Percentiles rank a stretch among this genome's conserved stretches.
Conservation (phyloP, 2,888 invertebrate genomes). For the Girardia tigrina region DNA sequence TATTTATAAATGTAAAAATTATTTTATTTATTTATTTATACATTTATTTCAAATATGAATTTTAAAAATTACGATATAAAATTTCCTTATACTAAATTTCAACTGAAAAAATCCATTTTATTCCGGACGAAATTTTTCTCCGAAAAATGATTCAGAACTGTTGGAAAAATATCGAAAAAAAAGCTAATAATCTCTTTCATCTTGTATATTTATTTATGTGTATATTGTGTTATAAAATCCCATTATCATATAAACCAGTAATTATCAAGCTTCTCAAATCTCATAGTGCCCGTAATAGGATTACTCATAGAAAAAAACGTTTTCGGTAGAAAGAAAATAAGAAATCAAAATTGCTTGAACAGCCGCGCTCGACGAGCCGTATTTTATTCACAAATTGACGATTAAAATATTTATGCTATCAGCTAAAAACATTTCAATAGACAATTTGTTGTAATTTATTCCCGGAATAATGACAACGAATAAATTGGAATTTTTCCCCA, state of each 20-base stretch:
- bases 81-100: too few relatives aligned
- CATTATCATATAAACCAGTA: not conserved
- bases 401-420: constrained; percentile 12
- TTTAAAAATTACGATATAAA: too few relatives aligned
- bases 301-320: not conserved
- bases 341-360: constrained; percentile 12
- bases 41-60: too few relatives aligned
- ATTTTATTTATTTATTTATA: too few relatives aligned
- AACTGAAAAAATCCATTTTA: too few relatives aligned
- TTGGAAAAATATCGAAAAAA: too few relatives aligned
- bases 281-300: not conserved
- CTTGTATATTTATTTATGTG: not conserved
- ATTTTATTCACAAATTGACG: constrained; percentile 16
- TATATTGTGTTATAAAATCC: not conserved
- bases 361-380: not conserved
- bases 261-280: not conserved
- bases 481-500: constrained; percentile 6
- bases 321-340: not conserved
- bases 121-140: too few relatives aligned
- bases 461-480: not conserved
- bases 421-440: constrained; percentile 1
- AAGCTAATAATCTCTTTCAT: not conserved
- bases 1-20: too few relatives aligned
- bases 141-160: too few relatives aligned
- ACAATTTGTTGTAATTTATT: constrained; percentile 8